Conservation (phyloP, 2,888 invertebrate genomes). For the Zele albiditarsus region DNA sequence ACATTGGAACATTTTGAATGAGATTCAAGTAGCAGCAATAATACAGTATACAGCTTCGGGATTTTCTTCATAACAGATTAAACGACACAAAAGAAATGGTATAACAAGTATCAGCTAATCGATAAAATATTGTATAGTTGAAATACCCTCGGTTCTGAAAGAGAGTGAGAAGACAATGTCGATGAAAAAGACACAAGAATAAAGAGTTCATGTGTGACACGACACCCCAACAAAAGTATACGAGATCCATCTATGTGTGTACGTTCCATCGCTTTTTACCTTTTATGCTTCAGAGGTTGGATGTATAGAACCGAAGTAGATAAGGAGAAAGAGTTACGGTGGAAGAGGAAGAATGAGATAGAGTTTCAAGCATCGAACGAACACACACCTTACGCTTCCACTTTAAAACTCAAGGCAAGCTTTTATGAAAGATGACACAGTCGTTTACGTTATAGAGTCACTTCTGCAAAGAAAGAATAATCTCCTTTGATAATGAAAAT, state of each 20-base stretch:
- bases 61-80: not conserved
- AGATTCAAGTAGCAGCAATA: not conserved
- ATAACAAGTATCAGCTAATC: not conserved
- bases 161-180: not conserved
- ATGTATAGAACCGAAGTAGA: not conserved
- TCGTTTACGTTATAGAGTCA: not conserved
- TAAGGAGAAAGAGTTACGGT: not conserved
- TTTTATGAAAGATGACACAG: constrained; percentile 3
- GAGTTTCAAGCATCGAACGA: constrained; percentile 1
- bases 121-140: not conserved
- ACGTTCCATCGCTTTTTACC: not conserved
- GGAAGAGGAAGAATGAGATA: not conserved
- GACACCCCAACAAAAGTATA: not conserved
- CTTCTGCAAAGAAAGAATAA: not conserved
- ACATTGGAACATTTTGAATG: not conserved
- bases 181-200: not conserved
- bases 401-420: not conserved
- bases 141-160: not conserved
- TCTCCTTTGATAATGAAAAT: not conserved
- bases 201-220: not conserved
- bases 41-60: not conserved
- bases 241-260: not conserved
- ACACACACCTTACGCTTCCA: not conserved
- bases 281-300: not conserved
- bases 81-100: not conserved